A percentile compares a stretch with the other conserved stretches of the same genome.
These are phyloP conservation scores for Cyanistes caeruleus DNA, from an alignment of 2,113 vertebrate genomes.

Conservation along the genomic window DNA sequence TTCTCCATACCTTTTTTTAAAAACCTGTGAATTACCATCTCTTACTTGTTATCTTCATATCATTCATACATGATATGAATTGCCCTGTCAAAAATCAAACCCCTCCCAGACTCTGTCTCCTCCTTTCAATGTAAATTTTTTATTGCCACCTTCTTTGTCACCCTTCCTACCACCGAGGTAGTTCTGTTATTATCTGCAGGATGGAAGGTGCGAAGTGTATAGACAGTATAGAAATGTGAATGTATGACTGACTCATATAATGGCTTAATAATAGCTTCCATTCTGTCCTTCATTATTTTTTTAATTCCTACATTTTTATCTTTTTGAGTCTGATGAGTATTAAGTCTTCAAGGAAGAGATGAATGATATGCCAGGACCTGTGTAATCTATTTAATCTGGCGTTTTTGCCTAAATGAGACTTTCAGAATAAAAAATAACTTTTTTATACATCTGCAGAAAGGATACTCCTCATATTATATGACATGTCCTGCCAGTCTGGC, in stretches of 20 bases:
- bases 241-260: neutral
- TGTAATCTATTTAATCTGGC: neutral
- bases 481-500: neutral
- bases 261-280: neutral
- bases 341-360: neutral
- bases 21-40: neutral
- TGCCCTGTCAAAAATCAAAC: neutral
- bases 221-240: neutral
- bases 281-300: neutral
- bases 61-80: neutral
- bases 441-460: neutral
- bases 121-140: neutral
- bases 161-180: neutral
- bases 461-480: neutral
- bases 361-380: neutral
- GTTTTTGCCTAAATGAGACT: neutral
- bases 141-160: neutral
- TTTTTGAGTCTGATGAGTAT: neutral
- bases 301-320: neutral
- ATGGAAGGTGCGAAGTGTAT: neutral
- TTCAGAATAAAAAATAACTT: neutral
- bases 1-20: neutral
- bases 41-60: neutral
- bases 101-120: neutral
- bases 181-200: neutral